These are phyloP conservation scores for Doryteuthis pealeii DNA, from an alignment of 1,140 invertebrate genomes.

Conservation along the genomic window DNA sequence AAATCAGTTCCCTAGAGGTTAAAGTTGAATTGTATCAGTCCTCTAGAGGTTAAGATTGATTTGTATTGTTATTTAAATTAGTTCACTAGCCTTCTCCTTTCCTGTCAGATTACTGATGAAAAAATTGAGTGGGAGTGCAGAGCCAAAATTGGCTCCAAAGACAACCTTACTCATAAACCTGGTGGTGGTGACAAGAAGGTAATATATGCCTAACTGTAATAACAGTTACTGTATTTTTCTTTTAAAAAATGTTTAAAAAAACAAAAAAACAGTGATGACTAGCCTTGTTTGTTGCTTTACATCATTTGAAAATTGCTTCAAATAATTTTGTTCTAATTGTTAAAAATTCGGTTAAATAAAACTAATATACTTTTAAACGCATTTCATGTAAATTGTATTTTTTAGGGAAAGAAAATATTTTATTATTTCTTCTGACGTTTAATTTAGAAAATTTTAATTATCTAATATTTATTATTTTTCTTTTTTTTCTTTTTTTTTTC, in stretches of 20 bases:
- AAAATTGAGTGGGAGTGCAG: conserved; percentile 90
- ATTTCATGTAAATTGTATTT: too few relatives aligned
- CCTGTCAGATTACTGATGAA: conserved; percentile 51
- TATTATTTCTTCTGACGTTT: too few relatives aligned
- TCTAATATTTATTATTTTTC: too few relatives aligned
- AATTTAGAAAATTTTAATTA: too few relatives aligned
- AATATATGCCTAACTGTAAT: neutral
- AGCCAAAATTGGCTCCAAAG: conserved; percentile 79
- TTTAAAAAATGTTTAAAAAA: too few relatives aligned
- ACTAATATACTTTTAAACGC: neutral
- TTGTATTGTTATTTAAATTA: neutral
- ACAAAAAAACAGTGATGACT: too few relatives aligned
- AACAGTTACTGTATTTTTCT: neutral
- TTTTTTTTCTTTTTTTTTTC: too few relatives aligned
- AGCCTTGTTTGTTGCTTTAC: neutral
- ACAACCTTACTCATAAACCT: conserved; percentile 4
- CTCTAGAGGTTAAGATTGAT: neutral
- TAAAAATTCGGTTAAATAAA: neutral
- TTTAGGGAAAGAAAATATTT: too few relatives aligned
- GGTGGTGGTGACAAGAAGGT: conserved; percentile 9
- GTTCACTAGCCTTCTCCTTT: neutral
- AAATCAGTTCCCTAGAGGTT: neutral
- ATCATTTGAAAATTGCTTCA: neutral
- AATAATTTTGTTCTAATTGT: neutral
- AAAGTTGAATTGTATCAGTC: neutral